A percentile compares a stretch with the other conserved stretches of the same genome.
Conservation (phyloP, 2,888 invertebrate species). For the Cenopis cana region DNA sequence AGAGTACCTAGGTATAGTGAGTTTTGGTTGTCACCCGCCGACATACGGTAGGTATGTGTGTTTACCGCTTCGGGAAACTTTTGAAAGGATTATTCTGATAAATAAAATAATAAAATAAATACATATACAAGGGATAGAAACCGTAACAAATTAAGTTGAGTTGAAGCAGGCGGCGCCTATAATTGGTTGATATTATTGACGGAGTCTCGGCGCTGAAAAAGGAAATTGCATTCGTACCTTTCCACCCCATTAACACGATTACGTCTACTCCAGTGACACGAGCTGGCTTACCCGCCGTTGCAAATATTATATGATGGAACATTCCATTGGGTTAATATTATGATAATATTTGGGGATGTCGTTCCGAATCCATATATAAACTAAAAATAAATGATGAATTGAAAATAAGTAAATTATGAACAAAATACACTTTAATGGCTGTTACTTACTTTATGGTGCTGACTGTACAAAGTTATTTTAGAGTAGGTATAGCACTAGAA, state of each 20-base stretch:
- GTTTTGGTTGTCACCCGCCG: too few species aligned
- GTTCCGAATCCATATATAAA: not conserved
- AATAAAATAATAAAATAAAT: not conserved
- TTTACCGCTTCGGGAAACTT: too few species aligned
- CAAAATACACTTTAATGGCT: too few species aligned
- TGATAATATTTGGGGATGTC: constrained; percentile 7
- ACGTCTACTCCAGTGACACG: constrained; percentile 33
- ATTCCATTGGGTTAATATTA: constrained; percentile 12
- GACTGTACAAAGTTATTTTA: too few species aligned
- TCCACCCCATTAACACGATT: constrained; percentile 43
- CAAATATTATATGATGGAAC: constrained; percentile 15
- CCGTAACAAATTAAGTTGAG: constrained; percentile 18
- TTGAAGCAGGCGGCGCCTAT: constrained; percentile 25
- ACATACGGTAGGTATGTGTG: too few species aligned
- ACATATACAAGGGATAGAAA: not conserved
- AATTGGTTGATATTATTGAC: constrained; percentile 41
- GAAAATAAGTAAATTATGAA: too few species aligned
- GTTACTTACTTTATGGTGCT: too few species aligned
- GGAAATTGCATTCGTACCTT: constrained; percentile 44
- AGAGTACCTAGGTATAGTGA: too few species aligned
- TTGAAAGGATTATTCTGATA: too few species aligned
- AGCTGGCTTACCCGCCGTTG: constrained; percentile 19
- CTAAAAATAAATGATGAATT: too few species aligned
- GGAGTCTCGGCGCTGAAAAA: constrained; percentile 30
- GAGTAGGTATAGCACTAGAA: too few species aligned